phyloP scores from a whole-genome alignment of 1,140 invertebrate species.

The Neodiprion pinetum region DNA sequence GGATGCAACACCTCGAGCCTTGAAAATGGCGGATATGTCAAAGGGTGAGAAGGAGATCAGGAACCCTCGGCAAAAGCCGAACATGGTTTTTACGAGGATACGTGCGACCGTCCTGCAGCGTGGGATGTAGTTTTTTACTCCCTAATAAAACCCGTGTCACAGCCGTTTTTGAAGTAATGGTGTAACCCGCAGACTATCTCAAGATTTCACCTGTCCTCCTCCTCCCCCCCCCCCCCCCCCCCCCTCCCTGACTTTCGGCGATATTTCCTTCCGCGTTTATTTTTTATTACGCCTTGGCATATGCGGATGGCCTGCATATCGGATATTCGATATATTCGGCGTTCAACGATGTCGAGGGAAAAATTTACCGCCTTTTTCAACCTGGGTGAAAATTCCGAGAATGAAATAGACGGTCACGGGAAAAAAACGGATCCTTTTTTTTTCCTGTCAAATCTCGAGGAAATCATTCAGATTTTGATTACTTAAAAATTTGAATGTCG shows the following conservation, averaged over 20 bases:
- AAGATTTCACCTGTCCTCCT: constrained; percentile 4
- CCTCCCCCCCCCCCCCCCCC: no score
- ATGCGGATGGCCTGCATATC: neutral
- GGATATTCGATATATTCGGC: no score
- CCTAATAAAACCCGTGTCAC: neutral
- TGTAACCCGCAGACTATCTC: neutral
- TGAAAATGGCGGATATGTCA: neutral
- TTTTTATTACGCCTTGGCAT: neutral
- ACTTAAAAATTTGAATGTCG: no score
- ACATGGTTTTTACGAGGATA: neutral
- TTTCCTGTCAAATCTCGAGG: no score
- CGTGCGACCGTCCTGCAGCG: neutral
- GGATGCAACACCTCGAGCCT: neutral
- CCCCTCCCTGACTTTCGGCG: neutral
- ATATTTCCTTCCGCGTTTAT: neutral
- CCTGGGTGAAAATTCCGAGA: no score
- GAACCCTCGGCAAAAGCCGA: neutral
- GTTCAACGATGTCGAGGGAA: no score
- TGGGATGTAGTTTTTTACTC: neutral
- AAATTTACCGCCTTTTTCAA: no score
- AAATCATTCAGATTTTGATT: no score
- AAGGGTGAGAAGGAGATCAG: constrained; percentile 1
- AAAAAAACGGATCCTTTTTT: no score
- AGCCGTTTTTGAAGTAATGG: neutral
- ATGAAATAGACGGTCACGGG: no score